phyloP scores from a whole-genome alignment of 2,797 vertebrate species.

The Protosalanx chinensis region DNA sequence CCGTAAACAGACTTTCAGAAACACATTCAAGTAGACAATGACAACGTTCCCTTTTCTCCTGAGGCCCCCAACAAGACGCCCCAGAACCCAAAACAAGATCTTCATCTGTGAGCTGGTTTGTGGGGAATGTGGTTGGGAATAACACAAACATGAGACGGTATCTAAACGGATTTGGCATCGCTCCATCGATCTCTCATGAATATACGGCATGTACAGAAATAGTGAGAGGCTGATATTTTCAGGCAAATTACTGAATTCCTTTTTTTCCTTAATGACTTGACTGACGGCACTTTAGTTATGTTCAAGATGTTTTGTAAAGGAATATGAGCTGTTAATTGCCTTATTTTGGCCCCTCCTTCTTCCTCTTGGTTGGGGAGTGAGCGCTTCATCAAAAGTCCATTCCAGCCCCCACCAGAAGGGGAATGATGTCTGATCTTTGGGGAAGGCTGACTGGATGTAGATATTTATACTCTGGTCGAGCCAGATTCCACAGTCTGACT shows the following conservation, averaged over 20 bases:
- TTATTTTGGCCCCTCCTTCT: slow-evolving; percentile 19
- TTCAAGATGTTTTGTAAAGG: background rate
- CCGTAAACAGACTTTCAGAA: background rate
- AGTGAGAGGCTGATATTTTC: background rate
- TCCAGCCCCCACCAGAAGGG: slow-evolving; percentile 63
- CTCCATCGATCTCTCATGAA: background rate
- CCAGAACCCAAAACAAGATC: background rate
- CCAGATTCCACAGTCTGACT: slow-evolving; percentile 66
- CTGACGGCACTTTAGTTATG: background rate
- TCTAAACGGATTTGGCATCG: background rate
- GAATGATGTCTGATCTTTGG: slow-evolving; percentile 41
- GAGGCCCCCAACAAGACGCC: background rate
- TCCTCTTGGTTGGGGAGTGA: slow-evolving; percentile 25
- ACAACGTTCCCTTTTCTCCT: background rate
- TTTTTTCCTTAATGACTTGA: background rate
- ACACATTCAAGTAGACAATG: background rate
- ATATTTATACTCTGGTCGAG: slow-evolving; percentile 74
- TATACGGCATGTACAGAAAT: background rate
- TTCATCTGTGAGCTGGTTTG: background rate
- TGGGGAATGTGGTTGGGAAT: background rate
- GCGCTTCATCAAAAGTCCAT: slow-evolving; percentile 53
- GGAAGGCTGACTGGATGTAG: slow-evolving; percentile 64
- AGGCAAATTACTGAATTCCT: background rate
- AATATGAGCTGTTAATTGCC: slow-evolving; percentile 4
- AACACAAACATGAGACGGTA: background rate